Percentiles rank a stretch among this genome's conserved stretches.
Conservation (phyloP, 2,888 invertebrate species). For the Eupithecia centaureata region DNA sequence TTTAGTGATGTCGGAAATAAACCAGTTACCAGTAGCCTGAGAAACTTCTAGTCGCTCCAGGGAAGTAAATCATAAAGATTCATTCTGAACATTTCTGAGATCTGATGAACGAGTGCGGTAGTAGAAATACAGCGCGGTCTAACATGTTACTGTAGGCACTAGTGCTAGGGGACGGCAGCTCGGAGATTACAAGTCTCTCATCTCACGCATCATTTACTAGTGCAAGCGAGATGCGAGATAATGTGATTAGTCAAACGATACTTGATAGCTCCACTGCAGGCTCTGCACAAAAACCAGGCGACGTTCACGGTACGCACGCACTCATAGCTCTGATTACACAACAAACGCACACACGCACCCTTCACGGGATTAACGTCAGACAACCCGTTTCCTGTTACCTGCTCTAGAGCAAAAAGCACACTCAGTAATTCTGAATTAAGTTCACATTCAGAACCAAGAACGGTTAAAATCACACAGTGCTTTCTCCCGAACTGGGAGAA, state of each 20-base stretch:
- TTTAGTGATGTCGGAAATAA: constrained; percentile 74
- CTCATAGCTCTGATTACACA: constrained; percentile 67
- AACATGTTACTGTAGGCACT: constrained; percentile 48
- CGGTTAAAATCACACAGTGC: constrained; percentile 44
- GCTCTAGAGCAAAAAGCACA: constrained; percentile 75
- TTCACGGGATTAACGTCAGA: constrained; percentile 74
- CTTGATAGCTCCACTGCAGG: constrained; percentile 64
- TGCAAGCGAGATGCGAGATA: constrained; percentile 60
- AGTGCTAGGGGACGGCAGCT: constrained; percentile 53
- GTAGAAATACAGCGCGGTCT: constrained; percentile 48
- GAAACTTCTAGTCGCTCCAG: constrained; percentile 69
- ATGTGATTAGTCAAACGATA: constrained; percentile 66
- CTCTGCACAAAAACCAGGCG: constrained; percentile 70
- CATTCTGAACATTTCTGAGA: constrained; percentile 68
- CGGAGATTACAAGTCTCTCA: constrained; percentile 55
- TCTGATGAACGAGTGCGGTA: constrained; percentile 67
- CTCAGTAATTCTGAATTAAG: constrained; percentile 78
- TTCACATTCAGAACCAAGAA: constrained; percentile 69
- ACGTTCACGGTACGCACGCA: constrained; percentile 61
- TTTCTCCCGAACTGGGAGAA: constrained; percentile 35
- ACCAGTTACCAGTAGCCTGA: constrained; percentile 77
- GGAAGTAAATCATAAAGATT: constrained; percentile 76
- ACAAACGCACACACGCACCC: constrained; percentile 61
- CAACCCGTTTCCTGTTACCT: constrained; percentile 83
- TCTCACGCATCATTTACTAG: constrained; percentile 53